phyloP scores from a whole-genome alignment of 2,888 invertebrate genomes.

The Pristionchus maxplancki region DNA sequence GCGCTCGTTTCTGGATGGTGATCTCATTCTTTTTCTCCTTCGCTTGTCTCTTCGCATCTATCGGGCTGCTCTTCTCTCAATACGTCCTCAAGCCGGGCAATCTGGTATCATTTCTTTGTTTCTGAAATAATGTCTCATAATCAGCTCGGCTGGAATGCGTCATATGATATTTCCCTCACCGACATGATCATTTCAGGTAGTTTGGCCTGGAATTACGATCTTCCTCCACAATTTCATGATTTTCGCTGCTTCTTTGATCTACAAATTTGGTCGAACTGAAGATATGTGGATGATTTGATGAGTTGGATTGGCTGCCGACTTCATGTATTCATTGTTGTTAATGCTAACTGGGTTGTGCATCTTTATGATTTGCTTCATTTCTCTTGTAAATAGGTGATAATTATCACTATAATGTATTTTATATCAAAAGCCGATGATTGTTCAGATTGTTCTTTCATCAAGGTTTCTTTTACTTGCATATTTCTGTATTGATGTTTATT shows the following conservation, averaged over 20 bases:
- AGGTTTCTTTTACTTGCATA: too few species aligned
- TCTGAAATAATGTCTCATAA: slow-evolving; percentile 80
- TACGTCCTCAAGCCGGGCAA: slow-evolving; percentile 95
- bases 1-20: slow-evolving; percentile 93
- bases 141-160: slow-evolving; percentile 82
- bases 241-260: slow-evolving; percentile 89
- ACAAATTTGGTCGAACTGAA: slow-evolving; percentile 95
- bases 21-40: slow-evolving; percentile 97
- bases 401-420: too few species aligned
- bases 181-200: neutral
- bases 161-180: slow-evolving; percentile 69
- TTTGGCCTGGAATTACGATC: slow-evolving; percentile 86
- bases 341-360: too few species aligned
- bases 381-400: too few species aligned
- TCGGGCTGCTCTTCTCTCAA: slow-evolving; percentile 95
- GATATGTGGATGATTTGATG: slow-evolving; percentile 84
- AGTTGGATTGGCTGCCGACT: too few species aligned
- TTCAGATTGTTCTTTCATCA: too few species aligned
- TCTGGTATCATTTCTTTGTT: neutral
- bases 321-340: too few species aligned
- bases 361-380: too few species aligned
- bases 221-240: slow-evolving; percentile 96
- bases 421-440: too few species aligned
- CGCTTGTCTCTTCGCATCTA: slow-evolving; percentile 93
- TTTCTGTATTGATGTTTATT: too few species aligned